Evolutionary conservation across 1,140 invertebrate genomes (phyloP), one percentile per base, ranked within the genome.

Genomic region (Drusus annulatus): DNA sequence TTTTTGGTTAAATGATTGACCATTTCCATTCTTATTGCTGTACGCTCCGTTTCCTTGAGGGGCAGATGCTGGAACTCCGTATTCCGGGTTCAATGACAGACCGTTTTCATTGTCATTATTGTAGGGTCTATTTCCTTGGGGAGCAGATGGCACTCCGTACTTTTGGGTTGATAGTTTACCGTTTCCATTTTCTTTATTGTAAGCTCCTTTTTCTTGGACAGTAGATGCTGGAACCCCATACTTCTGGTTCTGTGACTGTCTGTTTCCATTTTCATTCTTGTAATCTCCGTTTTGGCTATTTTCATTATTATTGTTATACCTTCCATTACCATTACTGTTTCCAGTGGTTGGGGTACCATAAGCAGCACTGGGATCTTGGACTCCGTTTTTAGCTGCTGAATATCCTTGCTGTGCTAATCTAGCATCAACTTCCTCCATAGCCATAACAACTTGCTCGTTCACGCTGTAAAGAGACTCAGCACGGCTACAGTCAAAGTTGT

Each of bases 401-500:
- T 83, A 81, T 23, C 80, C 82, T 45, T 76, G 58, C 28, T 78
- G 75, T 0, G 21, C 62, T 13, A 80, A 52, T 76, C 76, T 83
- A 23, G 80, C 82, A 81, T 83, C 78, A 56, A 79, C 82, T 79
- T 83, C 82, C 77, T 81, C 79, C 82, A 83, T 83, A 51, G 83
- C 83, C 28, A 25, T 80, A 45, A 79, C 54, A 8, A 84, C 75
- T 19, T 78, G 51, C 73, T 83, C 81, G 45, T 84, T 84, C 8
- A 80, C 68, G 21, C 62, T 17, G 60, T 85, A 85, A 4, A 84
- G 73, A 17, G 81, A 78, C 77, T 85, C 83, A 19, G 87, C 86
- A 31, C 84, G 76, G 25, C 83, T 81, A 83, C 91, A 92, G 68
- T 91, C 87, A 8, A 92, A 88, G 78, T 91, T 90, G 81, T 90